These are phyloP conservation scores for Agrypnus murinus DNA, from an alignment of 2,888 invertebrate genomes.

Conservation along the genomic window DNA sequence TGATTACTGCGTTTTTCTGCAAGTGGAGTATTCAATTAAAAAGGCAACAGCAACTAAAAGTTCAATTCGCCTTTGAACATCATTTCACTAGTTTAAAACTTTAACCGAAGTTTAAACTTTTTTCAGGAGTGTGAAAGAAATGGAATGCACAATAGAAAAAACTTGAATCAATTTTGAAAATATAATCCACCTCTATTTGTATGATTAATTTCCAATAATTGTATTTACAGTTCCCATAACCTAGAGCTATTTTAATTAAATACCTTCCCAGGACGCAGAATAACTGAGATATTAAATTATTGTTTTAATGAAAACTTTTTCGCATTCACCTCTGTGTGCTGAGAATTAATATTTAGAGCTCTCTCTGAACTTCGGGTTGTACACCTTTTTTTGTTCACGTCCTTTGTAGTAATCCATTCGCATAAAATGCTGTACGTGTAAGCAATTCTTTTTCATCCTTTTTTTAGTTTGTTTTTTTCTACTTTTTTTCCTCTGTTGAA, in stretches of 20 bases:
- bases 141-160: too few relatives aligned
- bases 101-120: too few relatives aligned
- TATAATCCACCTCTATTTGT: background rate
- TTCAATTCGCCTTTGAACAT: too few relatives aligned
- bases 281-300: slow-evolving; percentile 42
- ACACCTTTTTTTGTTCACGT: slow-evolving; percentile 21
- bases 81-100: too few relatives aligned
- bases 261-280: slow-evolving; percentile 20
- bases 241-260: slow-evolving; percentile 38
- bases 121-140: too few relatives aligned
- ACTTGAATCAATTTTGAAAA: too few relatives aligned
- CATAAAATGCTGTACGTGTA: slow-evolving; percentile 23
- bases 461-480: too few relatives aligned
- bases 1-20: too few relatives aligned
- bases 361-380: slow-evolving; percentile 22
- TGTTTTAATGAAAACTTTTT: slow-evolving; percentile 45
- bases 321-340: slow-evolving; percentile 29
- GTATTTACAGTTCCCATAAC: slow-evolving; percentile 7
- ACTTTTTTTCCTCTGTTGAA: background rate
- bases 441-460: slow-evolving; percentile 25
- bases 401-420: slow-evolving; percentile 17
- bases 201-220: slow-evolving; percentile 12
- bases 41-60: too few relatives aligned
- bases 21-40: too few relatives aligned
- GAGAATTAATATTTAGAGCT: slow-evolving; percentile 43